Evolutionary conservation across 2,113 vertebrate species (phyloP), one percentile per base, ranked within the genome.

Genomic region (Barnardius zonarius): DNA sequence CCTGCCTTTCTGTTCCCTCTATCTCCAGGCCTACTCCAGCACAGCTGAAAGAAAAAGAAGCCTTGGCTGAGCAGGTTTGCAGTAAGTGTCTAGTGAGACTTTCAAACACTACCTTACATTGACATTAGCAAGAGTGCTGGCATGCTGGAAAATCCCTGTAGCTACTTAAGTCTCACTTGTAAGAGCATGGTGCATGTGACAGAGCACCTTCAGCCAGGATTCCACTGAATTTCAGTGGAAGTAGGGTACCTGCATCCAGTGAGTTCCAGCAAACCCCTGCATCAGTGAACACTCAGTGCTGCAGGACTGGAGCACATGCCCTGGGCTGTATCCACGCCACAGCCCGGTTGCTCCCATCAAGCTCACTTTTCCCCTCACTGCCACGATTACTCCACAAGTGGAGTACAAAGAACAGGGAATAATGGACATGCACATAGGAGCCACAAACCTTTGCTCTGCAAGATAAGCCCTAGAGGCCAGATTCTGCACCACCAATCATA

Each of bases 401-500:
- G 23, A 57, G 78, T 76, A 44, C 85, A 93, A 95, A 93, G 93
- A 73, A 25, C 87, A 79, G 62, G 31, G 44, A 64, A 78, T 73
- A 70, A 72, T 1, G 2, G 67, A 81, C 0, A 0, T 1, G 8
- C 63, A 23, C 8, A 8, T 0, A 48, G 70, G 63, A 51, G 52
- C 52, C 55, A 35, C 48, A 57, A 75, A 92, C 76, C 72, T 90
- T 90, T 92, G 79, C 80, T 81, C 61, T 31, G 61, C 57, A 35
- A 86, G 88, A 88, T 82, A 94, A 90, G 55, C 48, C 62, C 69
- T 69, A 67, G 59, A 84, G 17, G 72, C 33, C 63, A 39, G 39
- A 51, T 55, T 75, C 72, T 83, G 90, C 83, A 23, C 35, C 57
- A 51, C 39, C 68, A 15, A 5, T 51, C 64, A 41, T 74, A 59